Conservation (phyloP, 2,888 invertebrate species). For the Odontomyia ornata region DNA sequence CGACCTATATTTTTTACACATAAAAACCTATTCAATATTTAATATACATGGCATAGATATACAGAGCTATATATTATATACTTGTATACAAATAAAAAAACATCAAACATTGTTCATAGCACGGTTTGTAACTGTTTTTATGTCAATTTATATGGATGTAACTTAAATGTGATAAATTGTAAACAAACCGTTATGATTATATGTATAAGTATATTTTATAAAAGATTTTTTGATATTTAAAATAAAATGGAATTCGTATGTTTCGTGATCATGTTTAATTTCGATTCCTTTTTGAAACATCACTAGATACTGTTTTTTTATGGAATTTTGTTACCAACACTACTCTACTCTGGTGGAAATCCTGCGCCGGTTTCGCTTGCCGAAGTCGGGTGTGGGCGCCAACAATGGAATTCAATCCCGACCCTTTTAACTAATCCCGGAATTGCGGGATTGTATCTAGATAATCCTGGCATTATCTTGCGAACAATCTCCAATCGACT, state of each 20-base stretch:
- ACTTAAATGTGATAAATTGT: constrained; percentile 42
- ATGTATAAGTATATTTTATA: constrained; percentile 27
- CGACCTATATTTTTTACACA: neutral
- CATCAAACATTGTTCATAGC: neutral
- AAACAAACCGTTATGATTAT: constrained; percentile 37
- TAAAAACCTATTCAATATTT: neutral
- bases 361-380: too few relatives aligned
- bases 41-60: neutral
- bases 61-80: constrained; percentile 12
- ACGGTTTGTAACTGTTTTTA: constrained; percentile 34
- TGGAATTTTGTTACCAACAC: too few relatives aligned
- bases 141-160: constrained; percentile 43
- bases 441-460: too few relatives aligned
- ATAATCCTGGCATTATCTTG: too few relatives aligned
- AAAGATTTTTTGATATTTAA: constrained; percentile 27
- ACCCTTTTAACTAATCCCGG: too few relatives aligned
- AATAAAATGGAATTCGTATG: constrained; percentile 24
- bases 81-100: neutral
- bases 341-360: too few relatives aligned
- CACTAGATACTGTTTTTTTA: too few relatives aligned
- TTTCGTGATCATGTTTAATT: neutral
- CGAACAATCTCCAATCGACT: too few relatives aligned
- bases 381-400: too few relatives aligned
- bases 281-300: too few relatives aligned
- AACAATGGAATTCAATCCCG: too few relatives aligned